Conservation (phyloP, 2,888 invertebrate species). For the Agrochola circellaris region DNA sequence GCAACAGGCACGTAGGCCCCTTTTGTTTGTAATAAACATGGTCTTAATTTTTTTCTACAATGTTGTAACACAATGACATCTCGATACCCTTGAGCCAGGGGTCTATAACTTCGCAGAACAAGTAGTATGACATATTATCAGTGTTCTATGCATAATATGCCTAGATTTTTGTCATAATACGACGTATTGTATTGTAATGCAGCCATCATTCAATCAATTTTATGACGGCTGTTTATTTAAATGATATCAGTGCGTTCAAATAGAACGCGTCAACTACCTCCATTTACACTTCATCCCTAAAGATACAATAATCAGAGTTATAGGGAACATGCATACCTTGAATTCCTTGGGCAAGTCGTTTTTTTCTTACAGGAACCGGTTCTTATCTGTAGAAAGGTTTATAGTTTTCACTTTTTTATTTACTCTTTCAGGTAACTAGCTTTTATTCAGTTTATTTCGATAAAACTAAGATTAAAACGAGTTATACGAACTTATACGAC, state of each 20-base stretch:
- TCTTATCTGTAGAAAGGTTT: slow-evolving; percentile 58
- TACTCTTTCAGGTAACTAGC: slow-evolving; percentile 47
- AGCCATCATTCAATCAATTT: neutral
- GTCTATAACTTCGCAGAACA: no score
- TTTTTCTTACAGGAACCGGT: slow-evolving; percentile 54
- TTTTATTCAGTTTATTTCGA: slow-evolving; percentile 52
- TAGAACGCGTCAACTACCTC: slow-evolving; percentile 21
- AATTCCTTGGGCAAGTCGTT: slow-evolving; percentile 49
- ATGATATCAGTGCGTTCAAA: slow-evolving; percentile 22
- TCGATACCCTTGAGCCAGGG: no score
- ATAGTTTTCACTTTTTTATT: slow-evolving; percentile 59
- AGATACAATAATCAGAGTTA: neutral
- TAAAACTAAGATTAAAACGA: slow-evolving; percentile 41
- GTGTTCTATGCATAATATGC: no score
- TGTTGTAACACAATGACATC: no score
- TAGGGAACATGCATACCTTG: slow-evolving; percentile 56
- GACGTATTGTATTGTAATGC: neutral
- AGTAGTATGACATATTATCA: no score
- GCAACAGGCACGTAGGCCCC: neutral
- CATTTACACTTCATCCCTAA: slow-evolving; percentile 5
- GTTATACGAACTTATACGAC: slow-evolving; percentile 33
- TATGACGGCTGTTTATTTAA: slow-evolving; percentile 13
- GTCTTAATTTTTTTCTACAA: no score
- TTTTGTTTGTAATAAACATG: no score
- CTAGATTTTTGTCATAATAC: neutral